A percentile compares a stretch with the other conserved stretches of the same genome.
phyloP scores from a whole-genome alignment of 2,888 invertebrate species.

The Platypus cylindrus region DNA sequence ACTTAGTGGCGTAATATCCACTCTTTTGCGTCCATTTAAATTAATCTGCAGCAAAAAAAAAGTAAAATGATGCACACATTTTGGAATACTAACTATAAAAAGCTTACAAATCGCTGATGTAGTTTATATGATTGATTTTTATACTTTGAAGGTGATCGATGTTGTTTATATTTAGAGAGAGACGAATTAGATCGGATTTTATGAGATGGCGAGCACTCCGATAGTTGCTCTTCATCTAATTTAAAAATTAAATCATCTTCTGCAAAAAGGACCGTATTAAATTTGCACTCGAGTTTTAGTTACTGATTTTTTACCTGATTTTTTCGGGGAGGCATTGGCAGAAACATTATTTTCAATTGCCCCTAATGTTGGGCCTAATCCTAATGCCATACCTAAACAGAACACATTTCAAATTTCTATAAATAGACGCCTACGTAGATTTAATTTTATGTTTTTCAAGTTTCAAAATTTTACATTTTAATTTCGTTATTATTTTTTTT shows the following conservation, averaged over 20 bases:
- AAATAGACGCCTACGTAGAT: too few species aligned
- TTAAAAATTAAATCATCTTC: constrained; percentile 76
- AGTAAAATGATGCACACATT: not conserved
- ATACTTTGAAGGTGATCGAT: constrained; percentile 42
- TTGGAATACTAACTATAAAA: constrained; percentile 2
- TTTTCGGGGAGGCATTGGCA: constrained; percentile 3
- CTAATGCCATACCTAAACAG: constrained; percentile 60
- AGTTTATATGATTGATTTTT: constrained; percentile 19
- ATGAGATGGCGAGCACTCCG: constrained; percentile 23
- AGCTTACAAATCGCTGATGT: not conserved
- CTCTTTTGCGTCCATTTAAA: constrained; percentile 43
- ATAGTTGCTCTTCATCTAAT: constrained; percentile 61
- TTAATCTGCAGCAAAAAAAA: constrained; percentile 31
- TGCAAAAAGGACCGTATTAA: constrained; percentile 15
- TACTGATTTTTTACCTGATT: constrained; percentile 6
- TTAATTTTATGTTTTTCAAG: too few species aligned
- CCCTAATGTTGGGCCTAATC: constrained; percentile 56
- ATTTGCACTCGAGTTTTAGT: constrained; percentile 1
- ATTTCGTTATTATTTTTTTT: too few species aligned
- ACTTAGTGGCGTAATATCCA: constrained; percentile 71
- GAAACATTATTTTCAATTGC: too few species aligned
- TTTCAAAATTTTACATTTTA: too few species aligned
- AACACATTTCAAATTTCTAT: constrained; percentile 1
- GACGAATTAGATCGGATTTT: constrained; percentile 27
- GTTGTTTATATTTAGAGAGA: constrained; percentile 34